Evolutionary conservation across 2,888 invertebrate species (phyloP).

Genomic region (Holacanthella duospinosa): DNA sequence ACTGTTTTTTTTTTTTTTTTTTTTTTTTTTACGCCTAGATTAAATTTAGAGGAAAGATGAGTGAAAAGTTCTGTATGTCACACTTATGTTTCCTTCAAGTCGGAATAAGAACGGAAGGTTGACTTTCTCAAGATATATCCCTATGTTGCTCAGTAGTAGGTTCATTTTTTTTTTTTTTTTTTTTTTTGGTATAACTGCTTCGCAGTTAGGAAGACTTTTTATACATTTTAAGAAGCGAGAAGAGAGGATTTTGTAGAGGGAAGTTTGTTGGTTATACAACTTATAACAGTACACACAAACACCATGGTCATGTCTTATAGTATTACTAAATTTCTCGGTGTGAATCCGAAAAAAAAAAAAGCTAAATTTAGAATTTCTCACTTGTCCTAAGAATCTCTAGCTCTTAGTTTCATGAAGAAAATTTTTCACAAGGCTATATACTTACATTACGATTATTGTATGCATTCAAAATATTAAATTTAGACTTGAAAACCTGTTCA

Average conservation of each 20-base stretch:
- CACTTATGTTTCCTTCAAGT: too few relatives aligned
- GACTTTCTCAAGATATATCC: background rate
- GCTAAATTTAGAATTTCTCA: background rate
- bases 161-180: too few relatives aligned
- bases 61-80: background rate
- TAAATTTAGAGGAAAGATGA: background rate
- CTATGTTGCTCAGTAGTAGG: too few relatives aligned
- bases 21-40: background rate
- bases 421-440: background rate
- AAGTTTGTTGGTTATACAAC: too few relatives aligned
- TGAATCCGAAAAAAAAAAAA: background rate
- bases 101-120: background rate
- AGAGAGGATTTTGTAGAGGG: background rate
- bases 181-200: too few relatives aligned
- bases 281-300: too few relatives aligned
- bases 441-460: background rate
- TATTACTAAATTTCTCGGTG: background rate
- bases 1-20: slow-evolving; percentile 4
- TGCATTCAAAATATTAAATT: background rate
- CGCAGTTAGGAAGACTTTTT: too few relatives aligned
- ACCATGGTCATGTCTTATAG: background rate
- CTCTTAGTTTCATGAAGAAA: background rate
- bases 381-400: background rate
- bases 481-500: too few relatives aligned
- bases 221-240: background rate